phyloP scores from a whole-genome alignment of 2,797 vertebrate species.

The Cichlasoma orientale region DNA sequence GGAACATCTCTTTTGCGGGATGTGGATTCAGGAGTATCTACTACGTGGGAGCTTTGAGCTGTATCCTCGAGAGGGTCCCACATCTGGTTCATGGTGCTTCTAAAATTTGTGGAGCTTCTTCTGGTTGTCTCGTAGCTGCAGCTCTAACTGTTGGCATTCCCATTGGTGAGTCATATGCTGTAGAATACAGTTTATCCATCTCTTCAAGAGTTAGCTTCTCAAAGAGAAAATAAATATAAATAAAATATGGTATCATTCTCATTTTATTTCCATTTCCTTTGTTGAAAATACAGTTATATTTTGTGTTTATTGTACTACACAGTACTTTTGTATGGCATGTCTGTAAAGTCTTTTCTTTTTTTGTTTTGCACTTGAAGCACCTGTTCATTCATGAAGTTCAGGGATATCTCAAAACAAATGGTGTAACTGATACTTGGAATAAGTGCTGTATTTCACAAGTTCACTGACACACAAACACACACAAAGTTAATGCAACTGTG shows the following conservation, averaged over 20 bases:
- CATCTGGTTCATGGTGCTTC: conserved; percentile 81
- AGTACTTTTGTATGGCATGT: background rate
- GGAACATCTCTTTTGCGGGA: conserved; percentile 89
- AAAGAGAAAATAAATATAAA: background rate
- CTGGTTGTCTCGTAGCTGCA: conserved; percentile 86
- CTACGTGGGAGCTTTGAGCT: conserved; percentile 85
- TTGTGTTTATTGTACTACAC: background rate
- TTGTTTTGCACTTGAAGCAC: background rate
- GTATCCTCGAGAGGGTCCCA: conserved; percentile 82
- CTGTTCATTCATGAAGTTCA: background rate
- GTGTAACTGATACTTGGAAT: background rate
- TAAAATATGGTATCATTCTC: background rate
- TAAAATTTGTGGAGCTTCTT: conserved; percentile 84
- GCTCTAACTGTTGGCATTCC: conserved; percentile 78
- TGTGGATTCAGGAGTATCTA: conserved; percentile 90
- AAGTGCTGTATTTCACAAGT: background rate
- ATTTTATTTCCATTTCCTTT: background rate
- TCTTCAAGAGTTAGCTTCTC: background rate
- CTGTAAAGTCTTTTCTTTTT: background rate
- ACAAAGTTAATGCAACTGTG: background rate
- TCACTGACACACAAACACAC: conserved; percentile 31
- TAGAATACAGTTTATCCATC: background rate
- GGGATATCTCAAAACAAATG: background rate
- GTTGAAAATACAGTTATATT: background rate
- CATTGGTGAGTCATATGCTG: conserved; percentile 76